Evolutionary conservation across 2,888 invertebrate species (phyloP), one percentile per base, ranked within the genome.

Genomic region (Acrobasis consociella): DNA sequence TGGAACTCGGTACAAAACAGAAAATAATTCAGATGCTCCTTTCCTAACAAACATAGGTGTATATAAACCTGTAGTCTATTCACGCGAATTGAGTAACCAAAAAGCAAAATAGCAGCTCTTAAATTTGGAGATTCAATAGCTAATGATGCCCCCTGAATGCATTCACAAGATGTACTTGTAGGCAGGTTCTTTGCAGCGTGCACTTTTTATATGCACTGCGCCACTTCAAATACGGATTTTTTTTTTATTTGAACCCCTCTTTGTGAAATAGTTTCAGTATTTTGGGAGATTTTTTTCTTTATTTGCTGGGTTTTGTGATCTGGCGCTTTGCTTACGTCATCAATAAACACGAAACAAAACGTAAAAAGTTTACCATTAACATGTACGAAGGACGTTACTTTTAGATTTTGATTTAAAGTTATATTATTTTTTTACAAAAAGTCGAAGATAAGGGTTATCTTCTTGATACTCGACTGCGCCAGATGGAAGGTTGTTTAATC

Each of bases 121-220:
- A 62, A 62, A 62, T 80, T 89, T 79, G 89, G 89, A 80, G 78
- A 86, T 89, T 89, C 85, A 89, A 89, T 88, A 80, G 79, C 80
- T 88, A 89, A 87, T 87, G 67, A 83, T 81, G 82, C 76, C 74
- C 75, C 71, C 77, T 86, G 83, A 86, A 87, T 86, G 81, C 82
- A 82, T 83, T 78, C 78, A 80, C 80, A 82, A 72, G 73, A 72
- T 71, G 76, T 75, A 81, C 82, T 81, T 82, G 82, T 80, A 80
- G 78, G 80, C 73, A 72, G 72, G 49, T 67, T 78, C 67, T 68
- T 68, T 68, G 63, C 50, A 49, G 13, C 31, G 9, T 50, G 15
- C 59, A 50, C 37, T 59, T 22, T 49, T 50, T 38, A 49, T 50
- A 17, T 55, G 49, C 58, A 59, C 15, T 50, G 59, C 59, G n/a